Percentiles rank a stretch among this genome's conserved stretches.
phyloP scores from a whole-genome alignment of 2,797 vertebrate genomes.

The Mormyrops boulengeri region DNA sequence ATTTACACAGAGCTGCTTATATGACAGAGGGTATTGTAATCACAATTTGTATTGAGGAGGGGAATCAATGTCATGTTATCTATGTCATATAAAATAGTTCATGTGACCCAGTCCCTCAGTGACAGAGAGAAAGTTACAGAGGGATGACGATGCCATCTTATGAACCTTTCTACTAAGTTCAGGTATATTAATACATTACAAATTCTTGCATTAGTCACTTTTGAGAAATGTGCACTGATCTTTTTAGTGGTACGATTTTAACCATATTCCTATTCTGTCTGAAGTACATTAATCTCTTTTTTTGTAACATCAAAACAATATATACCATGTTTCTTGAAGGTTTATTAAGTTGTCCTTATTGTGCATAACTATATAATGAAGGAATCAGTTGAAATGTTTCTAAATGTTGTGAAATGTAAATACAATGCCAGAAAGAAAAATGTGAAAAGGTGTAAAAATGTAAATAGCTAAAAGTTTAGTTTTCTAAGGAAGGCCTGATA shows the following conservation, averaged over 20 bases:
- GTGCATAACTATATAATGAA: slow-evolving; percentile 61
- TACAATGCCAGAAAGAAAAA: slow-evolving; percentile 55
- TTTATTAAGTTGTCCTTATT: slow-evolving; percentile 65
- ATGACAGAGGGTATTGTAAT: neutral
- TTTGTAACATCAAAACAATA: slow-evolving; percentile 47
- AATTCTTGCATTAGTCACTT: slow-evolving; percentile 37
- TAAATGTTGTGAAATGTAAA: slow-evolving; percentile 62
- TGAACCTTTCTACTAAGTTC: slow-evolving; percentile 25
- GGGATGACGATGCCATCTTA: slow-evolving; percentile 27
- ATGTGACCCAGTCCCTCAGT: slow-evolving; percentile 24
- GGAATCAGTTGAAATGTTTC: slow-evolving; percentile 60
- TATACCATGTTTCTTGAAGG: slow-evolving; percentile 29
- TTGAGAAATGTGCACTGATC: slow-evolving; percentile 63
- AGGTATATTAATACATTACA: slow-evolving; percentile 30
- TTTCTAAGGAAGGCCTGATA: slow-evolving; percentile 85
- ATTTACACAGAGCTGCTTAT: neutral
- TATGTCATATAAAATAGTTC: neutral
- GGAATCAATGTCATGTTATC: neutral
- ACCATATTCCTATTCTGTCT: slow-evolving; percentile 61
- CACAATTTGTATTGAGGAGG: neutral
- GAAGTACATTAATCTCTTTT: slow-evolving; percentile 29
- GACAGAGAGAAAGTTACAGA: neutral
- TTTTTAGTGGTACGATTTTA: slow-evolving; percentile 68
- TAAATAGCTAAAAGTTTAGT: slow-evolving; percentile 79
- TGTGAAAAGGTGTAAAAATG: slow-evolving; percentile 72